Evolutionary conservation across 2,797 vertebrate genomes (phyloP).

Genomic region (Agapornis canus): DNA sequence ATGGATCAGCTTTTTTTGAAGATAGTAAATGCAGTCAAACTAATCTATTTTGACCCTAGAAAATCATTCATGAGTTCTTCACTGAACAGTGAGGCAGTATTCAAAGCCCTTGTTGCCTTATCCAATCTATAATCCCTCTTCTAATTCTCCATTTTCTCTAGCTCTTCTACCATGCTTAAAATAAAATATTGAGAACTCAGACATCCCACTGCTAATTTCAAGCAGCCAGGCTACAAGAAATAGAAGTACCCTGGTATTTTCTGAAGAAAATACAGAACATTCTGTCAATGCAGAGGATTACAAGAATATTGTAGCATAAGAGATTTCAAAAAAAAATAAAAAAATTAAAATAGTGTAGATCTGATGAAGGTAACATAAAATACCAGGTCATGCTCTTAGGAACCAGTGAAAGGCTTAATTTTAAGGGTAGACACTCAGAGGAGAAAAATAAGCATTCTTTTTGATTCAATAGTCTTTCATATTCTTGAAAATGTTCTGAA

Average conservation of each 20-base stretch:
- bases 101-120: background rate
- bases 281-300: background rate
- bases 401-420: background rate
- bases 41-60: background rate
- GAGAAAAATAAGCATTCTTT: background rate
- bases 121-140: background rate
- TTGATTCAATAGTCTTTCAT: background rate
- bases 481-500: background rate
- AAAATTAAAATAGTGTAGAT: background rate
- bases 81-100: background rate
- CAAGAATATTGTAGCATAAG: background rate
- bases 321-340: background rate
- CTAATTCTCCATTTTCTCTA: background rate
- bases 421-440: background rate
- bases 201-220: background rate
- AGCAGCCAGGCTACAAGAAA: background rate
- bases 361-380: background rate
- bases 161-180: background rate
- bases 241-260: background rate
- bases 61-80: background rate
- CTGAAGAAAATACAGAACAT: background rate
- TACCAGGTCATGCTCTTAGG: fast-evolving
- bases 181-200: background rate
- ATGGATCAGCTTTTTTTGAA: background rate
- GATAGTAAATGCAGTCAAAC: background rate